Conservation (phyloP, 37 sponge, comb jelly and placozoan species). For the Lycopodina hypogea region DNA sequence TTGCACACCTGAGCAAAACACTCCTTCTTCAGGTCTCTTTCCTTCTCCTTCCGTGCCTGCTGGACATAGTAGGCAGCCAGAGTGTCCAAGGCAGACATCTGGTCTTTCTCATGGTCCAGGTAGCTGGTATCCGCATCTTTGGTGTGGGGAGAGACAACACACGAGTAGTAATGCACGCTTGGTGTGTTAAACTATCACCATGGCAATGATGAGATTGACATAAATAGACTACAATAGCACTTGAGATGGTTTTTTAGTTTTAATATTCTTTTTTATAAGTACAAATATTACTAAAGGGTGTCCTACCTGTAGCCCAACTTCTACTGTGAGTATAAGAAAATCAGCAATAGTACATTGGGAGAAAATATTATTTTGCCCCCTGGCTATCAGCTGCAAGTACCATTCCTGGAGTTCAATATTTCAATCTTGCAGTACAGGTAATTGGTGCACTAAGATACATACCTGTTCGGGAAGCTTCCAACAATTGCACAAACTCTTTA, state of each 20-base stretch:
- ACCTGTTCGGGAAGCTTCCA: conserved; percentile 77
- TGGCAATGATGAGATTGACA: too few species aligned
- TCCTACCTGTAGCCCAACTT: too few species aligned
- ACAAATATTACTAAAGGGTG: too few species aligned
- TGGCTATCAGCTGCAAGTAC: too few species aligned
- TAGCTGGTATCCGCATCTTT: conserved; percentile 77
- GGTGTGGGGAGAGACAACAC: not conserved
- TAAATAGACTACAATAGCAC: too few species aligned
- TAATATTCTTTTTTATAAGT: too few species aligned
- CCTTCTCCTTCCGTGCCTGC: conserved; percentile 78
- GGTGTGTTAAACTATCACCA: not conserved
- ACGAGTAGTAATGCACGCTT: not conserved
- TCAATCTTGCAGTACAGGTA: too few species aligned
- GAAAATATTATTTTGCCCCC: too few species aligned
- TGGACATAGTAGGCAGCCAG: conserved; percentile 91
- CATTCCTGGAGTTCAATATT: too few species aligned
- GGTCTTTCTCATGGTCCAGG: conserved; percentile 86
- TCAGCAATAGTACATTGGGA: too few species aligned
- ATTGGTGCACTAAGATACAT: not conserved
- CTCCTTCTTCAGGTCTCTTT: conserved; percentile 72
- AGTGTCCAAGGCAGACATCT: conserved; percentile 88
- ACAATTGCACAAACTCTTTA: conserved; percentile 74
- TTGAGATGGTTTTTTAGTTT: too few species aligned
- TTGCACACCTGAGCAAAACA: conserved; percentile 73
- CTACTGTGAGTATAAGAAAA: too few species aligned